These are phyloP conservation scores for Hoplodrina blanda DNA, from an alignment of 2,888 invertebrate species.

Conservation along the genomic window DNA sequence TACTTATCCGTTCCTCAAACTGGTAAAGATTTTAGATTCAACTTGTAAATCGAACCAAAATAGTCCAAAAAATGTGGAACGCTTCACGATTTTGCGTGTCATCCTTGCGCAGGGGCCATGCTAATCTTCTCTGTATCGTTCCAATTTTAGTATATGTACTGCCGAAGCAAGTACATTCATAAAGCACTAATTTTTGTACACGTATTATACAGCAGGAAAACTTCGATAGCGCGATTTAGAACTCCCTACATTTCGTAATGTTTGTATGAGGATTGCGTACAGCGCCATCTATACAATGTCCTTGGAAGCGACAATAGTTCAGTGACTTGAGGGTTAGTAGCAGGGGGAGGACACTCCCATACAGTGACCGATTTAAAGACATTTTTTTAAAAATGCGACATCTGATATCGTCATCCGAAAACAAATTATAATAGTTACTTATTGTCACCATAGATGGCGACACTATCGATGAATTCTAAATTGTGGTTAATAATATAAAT, in stretches of 20 bases:
- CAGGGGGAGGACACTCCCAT: no score
- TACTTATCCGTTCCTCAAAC: no score
- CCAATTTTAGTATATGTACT: conserved; percentile 79
- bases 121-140: conserved; percentile 74
- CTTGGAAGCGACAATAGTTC: not conserved
- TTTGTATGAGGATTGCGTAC: not conserved
- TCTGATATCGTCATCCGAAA: no score
- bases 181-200: accelerated
- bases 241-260: not conserved
- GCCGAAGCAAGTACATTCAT: conserved; percentile 74
- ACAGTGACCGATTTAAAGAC: no score
- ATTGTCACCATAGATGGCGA: no score
- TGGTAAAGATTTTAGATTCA: no score
- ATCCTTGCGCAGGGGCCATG: conserved; percentile 81
- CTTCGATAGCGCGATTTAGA: conserved; percentile 57
- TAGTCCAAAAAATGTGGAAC: conserved; percentile 72
- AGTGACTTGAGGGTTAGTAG: not conserved
- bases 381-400: no score
- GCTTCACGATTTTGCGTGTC: conserved; percentile 80
- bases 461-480: no score
- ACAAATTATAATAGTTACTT: no score
- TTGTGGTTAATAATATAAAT: no score
- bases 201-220: conserved; percentile 37
- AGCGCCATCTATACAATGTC: conserved; percentile 57
- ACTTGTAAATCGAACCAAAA: not conserved